Evolutionary conservation across 2,888 invertebrate genomes (phyloP).

Genomic region (Cerceris rybyensis): DNA sequence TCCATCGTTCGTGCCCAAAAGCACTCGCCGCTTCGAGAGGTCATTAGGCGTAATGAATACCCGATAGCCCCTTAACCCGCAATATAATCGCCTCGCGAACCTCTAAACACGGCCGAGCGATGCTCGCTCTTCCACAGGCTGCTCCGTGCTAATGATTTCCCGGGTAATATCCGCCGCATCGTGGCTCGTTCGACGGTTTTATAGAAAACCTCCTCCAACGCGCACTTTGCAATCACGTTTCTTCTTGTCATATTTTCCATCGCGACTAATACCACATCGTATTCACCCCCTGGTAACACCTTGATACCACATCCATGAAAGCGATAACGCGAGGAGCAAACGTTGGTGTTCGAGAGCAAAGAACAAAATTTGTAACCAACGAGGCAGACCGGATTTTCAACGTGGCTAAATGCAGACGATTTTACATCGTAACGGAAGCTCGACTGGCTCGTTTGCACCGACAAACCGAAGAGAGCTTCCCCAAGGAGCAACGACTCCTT

Average conservation of each 20-base stretch:
- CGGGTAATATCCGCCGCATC: constrained; percentile 37
- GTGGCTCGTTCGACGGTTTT: constrained; percentile 2
- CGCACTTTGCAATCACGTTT: not conserved
- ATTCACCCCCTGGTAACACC: too few relatives aligned
- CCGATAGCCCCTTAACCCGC: constrained; percentile 66
- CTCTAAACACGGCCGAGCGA: constrained; percentile 48
- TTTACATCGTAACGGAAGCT: not conserved
- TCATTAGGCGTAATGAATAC: constrained; percentile 70
- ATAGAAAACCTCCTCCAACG: not conserved
- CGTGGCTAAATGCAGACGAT: too few relatives aligned
- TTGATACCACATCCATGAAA: too few relatives aligned
- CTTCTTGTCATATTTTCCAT: too few relatives aligned
- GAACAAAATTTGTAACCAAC: too few relatives aligned
- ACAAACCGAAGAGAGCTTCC: constrained; percentile 6
- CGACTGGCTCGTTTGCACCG: not conserved
- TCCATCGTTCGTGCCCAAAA: constrained; percentile 67
- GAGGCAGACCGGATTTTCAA: not conserved
- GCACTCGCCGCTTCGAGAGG: constrained; percentile 62
- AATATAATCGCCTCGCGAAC: constrained; percentile 60
- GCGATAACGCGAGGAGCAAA: too few relatives aligned
- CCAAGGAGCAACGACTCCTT: constrained; percentile 32
- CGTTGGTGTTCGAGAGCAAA: too few relatives aligned
- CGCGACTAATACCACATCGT: too few relatives aligned
- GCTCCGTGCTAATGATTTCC: constrained; percentile 56
- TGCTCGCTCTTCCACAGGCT: constrained; percentile 21